Conservation (phyloP, 92 coral and sea anemone genomes). For the Epizoanthus rinbou region DNA sequence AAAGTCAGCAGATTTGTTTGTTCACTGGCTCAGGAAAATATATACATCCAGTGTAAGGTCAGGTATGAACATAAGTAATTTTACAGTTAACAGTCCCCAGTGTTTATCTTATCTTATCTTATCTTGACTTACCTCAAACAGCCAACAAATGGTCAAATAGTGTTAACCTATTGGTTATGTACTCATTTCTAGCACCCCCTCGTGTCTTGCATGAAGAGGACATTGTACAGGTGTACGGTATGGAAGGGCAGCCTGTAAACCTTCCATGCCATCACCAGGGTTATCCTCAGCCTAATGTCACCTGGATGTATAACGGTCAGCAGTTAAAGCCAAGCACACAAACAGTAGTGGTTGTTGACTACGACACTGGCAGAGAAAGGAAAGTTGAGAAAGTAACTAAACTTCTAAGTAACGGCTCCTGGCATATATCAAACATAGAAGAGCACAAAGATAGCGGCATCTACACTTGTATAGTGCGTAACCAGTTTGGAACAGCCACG, state of each 20-base stretch:
- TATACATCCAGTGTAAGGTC: too few species aligned
- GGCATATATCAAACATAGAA: slow-evolving; percentile 25
- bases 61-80: too few species aligned
- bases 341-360: neutral
- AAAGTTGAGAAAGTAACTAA: neutral
- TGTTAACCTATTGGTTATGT: neutral
- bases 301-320: slow-evolving; percentile 26
- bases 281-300: slow-evolving; percentile 29
- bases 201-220: neutral
- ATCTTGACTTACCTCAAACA: too few species aligned
- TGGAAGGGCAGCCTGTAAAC: slow-evolving; percentile 1
- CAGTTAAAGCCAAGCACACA: neutral
- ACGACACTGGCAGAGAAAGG: neutral
- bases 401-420: slow-evolving; percentile 4
- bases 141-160: neutral
- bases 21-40: too few species aligned
- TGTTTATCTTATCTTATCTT: too few species aligned
- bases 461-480: slow-evolving; percentile 9
- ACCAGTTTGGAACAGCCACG: slow-evolving; percentile 4
- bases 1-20: too few species aligned
- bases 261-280: slow-evolving; percentile 15
- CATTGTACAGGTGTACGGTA: neutral
- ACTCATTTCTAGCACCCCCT: slow-evolving; percentile 2
- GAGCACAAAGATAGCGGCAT: neutral
- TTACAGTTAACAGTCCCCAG: too few species aligned